Evolutionary conservation across 64 coral and sea anemone species (phyloP).

Genomic region (Stichodactyla helianthus): DNA sequence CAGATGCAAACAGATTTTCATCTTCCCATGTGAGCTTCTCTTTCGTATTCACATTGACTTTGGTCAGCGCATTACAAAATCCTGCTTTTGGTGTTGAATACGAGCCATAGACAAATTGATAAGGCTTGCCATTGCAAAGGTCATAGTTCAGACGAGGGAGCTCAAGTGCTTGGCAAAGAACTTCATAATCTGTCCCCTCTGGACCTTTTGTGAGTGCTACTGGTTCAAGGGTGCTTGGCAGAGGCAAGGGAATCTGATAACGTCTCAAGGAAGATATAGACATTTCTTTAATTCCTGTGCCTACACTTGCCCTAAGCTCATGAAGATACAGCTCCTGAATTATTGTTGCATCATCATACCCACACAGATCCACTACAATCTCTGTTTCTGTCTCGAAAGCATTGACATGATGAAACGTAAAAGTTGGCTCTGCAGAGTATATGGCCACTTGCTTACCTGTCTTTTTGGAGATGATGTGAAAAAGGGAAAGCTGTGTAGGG

Average conservation of each 20-base stretch:
- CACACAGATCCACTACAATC: constrained; percentile 54
- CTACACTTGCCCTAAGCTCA: constrained; percentile 12
- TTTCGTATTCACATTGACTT: constrained; percentile 60
- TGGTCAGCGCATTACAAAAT: constrained; percentile 31
- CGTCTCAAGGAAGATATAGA: constrained; percentile 25
- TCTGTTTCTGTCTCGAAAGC: constrained; percentile 67
- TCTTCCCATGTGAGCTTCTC: constrained; percentile 51
- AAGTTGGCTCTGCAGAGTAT: constrained; percentile 56
- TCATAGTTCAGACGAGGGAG: constrained; percentile 75
- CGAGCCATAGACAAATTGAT: constrained; percentile 58
- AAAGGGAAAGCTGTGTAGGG: constrained; percentile 30
- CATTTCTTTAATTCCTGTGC: not conserved
- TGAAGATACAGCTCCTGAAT: constrained; percentile 39
- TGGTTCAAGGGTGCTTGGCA: constrained; percentile 18
- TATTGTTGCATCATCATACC: constrained; percentile 56
- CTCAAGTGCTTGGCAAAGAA: constrained; percentile 46
- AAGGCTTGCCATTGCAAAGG: constrained; percentile 51
- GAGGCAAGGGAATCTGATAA: constrained; percentile 48
- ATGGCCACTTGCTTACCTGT: constrained; percentile 38
- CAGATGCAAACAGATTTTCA: constrained; percentile 38
- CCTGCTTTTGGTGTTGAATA: not conserved
- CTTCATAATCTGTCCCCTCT: constrained; percentile 11
- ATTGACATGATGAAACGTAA: constrained; percentile 83
- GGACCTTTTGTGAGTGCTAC: not conserved
- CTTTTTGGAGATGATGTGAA: constrained; percentile 58